Conservation (phyloP, 2,888 invertebrate species). For the Trichopoda pennipes region DNA sequence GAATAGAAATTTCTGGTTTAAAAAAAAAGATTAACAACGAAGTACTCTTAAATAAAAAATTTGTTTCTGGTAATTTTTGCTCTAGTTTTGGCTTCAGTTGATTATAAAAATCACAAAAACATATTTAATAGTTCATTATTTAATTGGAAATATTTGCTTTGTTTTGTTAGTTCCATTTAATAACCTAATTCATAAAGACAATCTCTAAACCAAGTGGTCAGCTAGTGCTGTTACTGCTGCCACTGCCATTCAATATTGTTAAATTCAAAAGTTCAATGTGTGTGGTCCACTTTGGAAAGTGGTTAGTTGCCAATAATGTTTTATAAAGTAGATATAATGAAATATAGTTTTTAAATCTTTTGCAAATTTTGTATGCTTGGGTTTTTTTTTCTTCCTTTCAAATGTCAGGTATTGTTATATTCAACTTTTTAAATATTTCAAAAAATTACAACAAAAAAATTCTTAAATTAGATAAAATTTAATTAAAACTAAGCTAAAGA, state of each 20-base stretch:
- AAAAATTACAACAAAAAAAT: slow-evolving; percentile 6
- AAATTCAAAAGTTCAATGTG: slow-evolving; percentile 32
- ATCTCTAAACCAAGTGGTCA: slow-evolving; percentile 26
- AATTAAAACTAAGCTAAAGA: not conserved
- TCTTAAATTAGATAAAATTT: not conserved
- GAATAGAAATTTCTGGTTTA: slow-evolving; percentile 14
- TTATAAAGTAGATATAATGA: not conserved
- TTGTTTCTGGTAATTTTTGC: not conserved
- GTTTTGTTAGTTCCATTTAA: not conserved
- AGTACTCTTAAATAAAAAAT: not conserved
- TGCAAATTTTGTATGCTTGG: not conserved
- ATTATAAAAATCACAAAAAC: not conserved
- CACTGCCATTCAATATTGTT: slow-evolving; percentile 1
- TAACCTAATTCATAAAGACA: slow-evolving; percentile 52
- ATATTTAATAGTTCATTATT: not conserved
- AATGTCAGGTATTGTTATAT: slow-evolving; percentile 10
- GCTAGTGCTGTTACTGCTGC: not conserved
- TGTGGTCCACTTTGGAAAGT: slow-evolving; percentile 35
- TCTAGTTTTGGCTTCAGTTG: not conserved
- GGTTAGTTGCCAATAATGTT: slow-evolving; percentile 6
- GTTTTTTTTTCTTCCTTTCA: not conserved
- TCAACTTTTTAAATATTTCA: not conserved
- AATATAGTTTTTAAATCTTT: slow-evolving; percentile 7
- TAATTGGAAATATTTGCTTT: slow-evolving; percentile 7
- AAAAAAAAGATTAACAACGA: too few relatives aligned